phyloP scores from a whole-genome alignment of 2,888 invertebrate species.

The Microctonus hyperodae region DNA sequence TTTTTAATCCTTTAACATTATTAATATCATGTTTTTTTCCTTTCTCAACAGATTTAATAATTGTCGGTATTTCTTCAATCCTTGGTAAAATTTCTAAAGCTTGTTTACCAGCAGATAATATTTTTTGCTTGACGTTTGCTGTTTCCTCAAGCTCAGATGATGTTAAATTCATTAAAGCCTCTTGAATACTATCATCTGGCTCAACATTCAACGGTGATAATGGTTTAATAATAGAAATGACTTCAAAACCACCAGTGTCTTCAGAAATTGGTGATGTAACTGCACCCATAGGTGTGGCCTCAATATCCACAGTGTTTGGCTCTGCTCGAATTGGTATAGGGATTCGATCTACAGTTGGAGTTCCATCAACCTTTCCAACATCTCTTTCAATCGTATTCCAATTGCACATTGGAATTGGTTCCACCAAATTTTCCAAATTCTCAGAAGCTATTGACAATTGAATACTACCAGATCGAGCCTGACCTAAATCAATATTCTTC shows the following conservation, averaged over 20 bases:
- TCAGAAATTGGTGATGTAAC: slow-evolving; percentile 64
- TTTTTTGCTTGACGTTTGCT: slow-evolving; percentile 69
- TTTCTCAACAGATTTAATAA: slow-evolving; percentile 66
- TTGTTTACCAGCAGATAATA: slow-evolving; percentile 65
- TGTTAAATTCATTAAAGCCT: slow-evolving; percentile 67
- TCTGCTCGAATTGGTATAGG: slow-evolving; percentile 66
- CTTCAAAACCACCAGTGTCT: slow-evolving; percentile 68
- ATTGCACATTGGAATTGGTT: slow-evolving; percentile 72
- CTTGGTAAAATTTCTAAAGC: slow-evolving; percentile 70
- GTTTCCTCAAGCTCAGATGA: slow-evolving; percentile 69
- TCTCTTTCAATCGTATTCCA: slow-evolving; percentile 73
- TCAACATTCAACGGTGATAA: slow-evolving; percentile 67
- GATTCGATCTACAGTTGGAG: slow-evolving; percentile 51
- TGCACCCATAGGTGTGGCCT: slow-evolving; percentile 54
- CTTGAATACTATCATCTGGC: slow-evolving; percentile 64
- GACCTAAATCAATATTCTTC: slow-evolving; percentile 66
- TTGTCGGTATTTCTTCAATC: slow-evolving; percentile 70
- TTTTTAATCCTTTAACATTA: slow-evolving; percentile 70
- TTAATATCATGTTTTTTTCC: slow-evolving; percentile 70
- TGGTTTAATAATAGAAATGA: slow-evolving; percentile 71
- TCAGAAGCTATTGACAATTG: slow-evolving; percentile 64
- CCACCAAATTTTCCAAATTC: slow-evolving; percentile 71
- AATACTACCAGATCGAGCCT: slow-evolving; percentile 64
- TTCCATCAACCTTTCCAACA: slow-evolving; percentile 57
- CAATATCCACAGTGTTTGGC: slow-evolving; percentile 66